A percentile compares a stretch with the other conserved stretches of the same genome.
Evolutionary conservation across 1,140 invertebrate species (phyloP).

Genomic region (Papilio polyxenes): DNA sequence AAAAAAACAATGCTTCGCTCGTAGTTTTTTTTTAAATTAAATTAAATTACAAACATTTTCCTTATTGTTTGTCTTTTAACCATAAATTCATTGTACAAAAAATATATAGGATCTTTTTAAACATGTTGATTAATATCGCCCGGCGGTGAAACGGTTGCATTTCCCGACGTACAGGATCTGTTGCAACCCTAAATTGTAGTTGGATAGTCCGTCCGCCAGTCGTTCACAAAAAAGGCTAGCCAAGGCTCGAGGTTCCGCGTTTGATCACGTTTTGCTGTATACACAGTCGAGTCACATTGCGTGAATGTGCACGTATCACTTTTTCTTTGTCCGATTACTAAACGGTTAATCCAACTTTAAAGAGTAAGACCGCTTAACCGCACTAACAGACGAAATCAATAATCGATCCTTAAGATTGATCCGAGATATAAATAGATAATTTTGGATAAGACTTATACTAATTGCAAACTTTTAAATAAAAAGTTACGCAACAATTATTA

Average conservation of each 20-base stretch:
- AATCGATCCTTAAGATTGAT: background rate
- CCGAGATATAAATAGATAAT: background rate
- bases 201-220: slow-evolving; percentile 26
- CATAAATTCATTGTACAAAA: background rate
- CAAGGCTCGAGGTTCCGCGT: slow-evolving; percentile 37
- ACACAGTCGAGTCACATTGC: background rate
- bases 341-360: background rate
- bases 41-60: background rate
- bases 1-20: background rate
- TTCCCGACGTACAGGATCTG: slow-evolving; percentile 18
- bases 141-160: slow-evolving; percentile 10
- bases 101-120: background rate
- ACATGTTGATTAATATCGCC: slow-evolving; percentile 13
- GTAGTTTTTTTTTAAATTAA: background rate
- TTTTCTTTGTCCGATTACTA: background rate
- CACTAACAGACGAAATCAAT: background rate
- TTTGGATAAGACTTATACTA: background rate
- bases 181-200: slow-evolving; percentile 41
- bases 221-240: slow-evolving; percentile 20
- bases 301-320: background rate
- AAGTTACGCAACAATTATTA: too few relatives aligned
- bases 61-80: background rate
- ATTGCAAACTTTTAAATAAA: background rate
- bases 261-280: slow-evolving; percentile 23
- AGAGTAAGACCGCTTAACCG: background rate